Evolutionary conservation across 2,888 invertebrate species (phyloP).

Genomic region (Cerceris ruficornis): DNA sequence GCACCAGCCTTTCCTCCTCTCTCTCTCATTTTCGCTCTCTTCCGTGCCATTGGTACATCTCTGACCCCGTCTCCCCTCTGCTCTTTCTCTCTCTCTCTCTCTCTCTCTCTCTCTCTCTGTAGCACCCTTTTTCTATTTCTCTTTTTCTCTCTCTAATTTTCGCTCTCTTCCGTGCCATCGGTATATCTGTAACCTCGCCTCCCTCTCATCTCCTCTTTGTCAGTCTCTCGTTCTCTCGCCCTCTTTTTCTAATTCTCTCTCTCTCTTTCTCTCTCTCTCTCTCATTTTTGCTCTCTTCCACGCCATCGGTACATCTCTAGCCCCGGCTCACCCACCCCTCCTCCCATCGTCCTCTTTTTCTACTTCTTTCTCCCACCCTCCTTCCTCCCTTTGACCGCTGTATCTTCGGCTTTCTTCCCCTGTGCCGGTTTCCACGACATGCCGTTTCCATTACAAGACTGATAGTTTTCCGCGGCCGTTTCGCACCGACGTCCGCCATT

Average conservation of each 20-base stretch:
- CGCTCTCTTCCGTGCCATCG: background rate
- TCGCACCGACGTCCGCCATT: slow-evolving; percentile 66
- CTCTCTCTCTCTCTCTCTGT: too few relatives aligned
- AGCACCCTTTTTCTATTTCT: background rate
- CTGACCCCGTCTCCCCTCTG: too few relatives aligned
- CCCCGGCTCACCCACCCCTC: background rate
- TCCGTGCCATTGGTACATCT: too few relatives aligned
- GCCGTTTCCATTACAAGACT: slow-evolving; percentile 76
- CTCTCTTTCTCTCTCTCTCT: slow-evolving; percentile 3
- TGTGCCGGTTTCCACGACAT: slow-evolving; percentile 43
- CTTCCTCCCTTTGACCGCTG: too few relatives aligned
- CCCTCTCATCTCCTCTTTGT: too few relatives aligned
- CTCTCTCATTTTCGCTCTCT: background rate
- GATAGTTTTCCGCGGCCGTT: slow-evolving; percentile 68
- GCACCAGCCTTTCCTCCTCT: slow-evolving; percentile 6
- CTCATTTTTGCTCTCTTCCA: background rate
- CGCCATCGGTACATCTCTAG: too few relatives aligned
- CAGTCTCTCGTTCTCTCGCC: slow-evolving; percentile 22
- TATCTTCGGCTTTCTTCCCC: background rate
- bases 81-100: too few relatives aligned
- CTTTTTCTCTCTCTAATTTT: background rate
- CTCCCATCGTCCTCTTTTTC: too few relatives aligned
- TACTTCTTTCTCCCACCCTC: too few relatives aligned
- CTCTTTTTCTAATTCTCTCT: slow-evolving; percentile 13
- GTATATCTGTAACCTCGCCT: too few relatives aligned